Evolutionary conservation across 2,113 vertebrate species (phyloP).

Genomic region (Indicator maculatus): DNA sequence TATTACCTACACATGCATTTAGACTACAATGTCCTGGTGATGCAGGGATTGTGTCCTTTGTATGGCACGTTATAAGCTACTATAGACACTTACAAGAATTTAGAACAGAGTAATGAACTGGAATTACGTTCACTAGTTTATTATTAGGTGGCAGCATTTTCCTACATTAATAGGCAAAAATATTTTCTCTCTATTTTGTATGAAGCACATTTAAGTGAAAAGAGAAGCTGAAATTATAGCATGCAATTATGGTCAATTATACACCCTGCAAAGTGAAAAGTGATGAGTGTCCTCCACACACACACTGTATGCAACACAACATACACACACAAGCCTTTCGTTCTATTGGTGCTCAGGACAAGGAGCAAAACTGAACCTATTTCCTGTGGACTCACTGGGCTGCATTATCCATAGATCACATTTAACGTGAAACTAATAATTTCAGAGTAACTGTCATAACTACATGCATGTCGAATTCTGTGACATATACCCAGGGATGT

Average conservation of each 20-base stretch:
- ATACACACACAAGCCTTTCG: background rate
- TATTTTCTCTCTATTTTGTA: background rate
- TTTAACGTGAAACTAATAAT: conserved; percentile 32
- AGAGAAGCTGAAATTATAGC: background rate
- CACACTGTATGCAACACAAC: background rate
- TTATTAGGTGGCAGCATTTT: background rate
- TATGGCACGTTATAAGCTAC: background rate
- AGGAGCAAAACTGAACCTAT: background rate
- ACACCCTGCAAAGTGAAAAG: background rate
- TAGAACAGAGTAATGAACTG: background rate
- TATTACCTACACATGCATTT: background rate
- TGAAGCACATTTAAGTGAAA: background rate
- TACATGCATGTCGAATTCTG: background rate
- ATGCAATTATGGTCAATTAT: background rate
- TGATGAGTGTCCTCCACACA: accelerated
- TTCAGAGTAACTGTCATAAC: conserved; percentile 8
- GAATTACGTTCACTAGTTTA: background rate
- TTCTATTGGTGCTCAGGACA: background rate
- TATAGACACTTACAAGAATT: background rate
- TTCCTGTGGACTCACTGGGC: background rate
- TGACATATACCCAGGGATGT: background rate
- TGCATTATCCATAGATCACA: background rate
- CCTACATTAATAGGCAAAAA: background rate
- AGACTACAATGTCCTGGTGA: accelerated
- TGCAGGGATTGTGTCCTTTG: background rate